Evolutionary conservation across 2,888 invertebrate genomes (phyloP).

Genomic region (Mimachlamys varia): DNA sequence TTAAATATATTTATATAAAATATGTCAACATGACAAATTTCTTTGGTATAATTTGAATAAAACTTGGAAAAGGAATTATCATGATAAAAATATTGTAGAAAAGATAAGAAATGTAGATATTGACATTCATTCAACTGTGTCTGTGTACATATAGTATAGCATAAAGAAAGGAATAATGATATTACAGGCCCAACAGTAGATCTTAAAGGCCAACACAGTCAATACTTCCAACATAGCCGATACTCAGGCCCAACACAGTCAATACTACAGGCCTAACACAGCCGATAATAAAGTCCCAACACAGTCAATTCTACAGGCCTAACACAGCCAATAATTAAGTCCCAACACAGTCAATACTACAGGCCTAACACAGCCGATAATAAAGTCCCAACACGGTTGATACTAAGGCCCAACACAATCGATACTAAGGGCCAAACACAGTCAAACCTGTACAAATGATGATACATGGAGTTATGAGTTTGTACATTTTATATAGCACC

Average conservation of each 20-base stretch:
- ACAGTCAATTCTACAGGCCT: too few species aligned
- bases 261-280: too few species aligned
- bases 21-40: background rate
- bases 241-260: too few species aligned
- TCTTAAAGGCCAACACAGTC: background rate
- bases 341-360: too few species aligned
- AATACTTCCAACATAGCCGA: background rate
- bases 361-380: too few species aligned
- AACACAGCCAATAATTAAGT: too few species aligned
- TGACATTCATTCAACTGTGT: background rate
- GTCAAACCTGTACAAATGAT: background rate
- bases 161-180: background rate
- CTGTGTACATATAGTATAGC: background rate
- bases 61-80: background rate
- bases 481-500: conserved; percentile 24
- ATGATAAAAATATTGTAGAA: background rate
- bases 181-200: background rate
- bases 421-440: background rate
- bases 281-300: too few species aligned
- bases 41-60: conserved; percentile 28
- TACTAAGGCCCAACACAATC: too few species aligned
- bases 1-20: conserved; percentile 28
- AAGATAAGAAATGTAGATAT: background rate
- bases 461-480: background rate
- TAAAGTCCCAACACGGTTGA: too few species aligned